Evolutionary conservation across 2,797 vertebrate genomes (phyloP).

Genomic region (Rhabdomys pumilio): DNA sequence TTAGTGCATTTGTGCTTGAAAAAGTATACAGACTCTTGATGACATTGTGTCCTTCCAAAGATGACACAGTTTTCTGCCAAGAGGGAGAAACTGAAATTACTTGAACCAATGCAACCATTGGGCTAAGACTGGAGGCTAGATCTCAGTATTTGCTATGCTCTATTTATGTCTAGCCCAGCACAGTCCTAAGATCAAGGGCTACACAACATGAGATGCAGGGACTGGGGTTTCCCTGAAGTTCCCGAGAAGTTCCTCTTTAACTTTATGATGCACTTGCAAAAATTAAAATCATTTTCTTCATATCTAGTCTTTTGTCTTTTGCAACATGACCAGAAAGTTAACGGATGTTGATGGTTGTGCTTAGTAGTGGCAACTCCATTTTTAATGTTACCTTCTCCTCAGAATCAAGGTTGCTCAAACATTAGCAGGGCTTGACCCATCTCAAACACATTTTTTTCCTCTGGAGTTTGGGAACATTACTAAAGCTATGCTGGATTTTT

Average conservation of each 20-base stretch:
- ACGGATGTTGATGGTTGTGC: background rate
- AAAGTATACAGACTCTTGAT: background rate
- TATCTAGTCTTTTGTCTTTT: background rate
- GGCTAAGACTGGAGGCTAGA: background rate
- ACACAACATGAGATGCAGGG: background rate
- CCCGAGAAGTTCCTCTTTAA: background rate
- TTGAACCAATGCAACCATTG: conserved; percentile 15
- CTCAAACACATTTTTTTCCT: background rate
- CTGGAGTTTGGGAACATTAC: background rate
- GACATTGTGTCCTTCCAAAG: background rate
- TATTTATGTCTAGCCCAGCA: background rate
- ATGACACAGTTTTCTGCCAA: background rate
- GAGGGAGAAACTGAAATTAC: conserved; percentile 2
- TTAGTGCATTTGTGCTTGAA: conserved; percentile 8
- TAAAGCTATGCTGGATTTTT: background rate
- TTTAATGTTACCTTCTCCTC: background rate
- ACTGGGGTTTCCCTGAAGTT: background rate
- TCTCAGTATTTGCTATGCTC: background rate
- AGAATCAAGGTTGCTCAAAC: background rate
- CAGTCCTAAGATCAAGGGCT: background rate
- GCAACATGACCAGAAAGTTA: background rate
- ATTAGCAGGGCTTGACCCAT: background rate
- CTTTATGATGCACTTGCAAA: conserved; percentile 15
- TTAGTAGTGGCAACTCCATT: background rate
- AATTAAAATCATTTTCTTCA: background rate